phyloP scores from a whole-genome alignment of 2,113 vertebrate genomes.

The Dendrocopos noguchii region DNA sequence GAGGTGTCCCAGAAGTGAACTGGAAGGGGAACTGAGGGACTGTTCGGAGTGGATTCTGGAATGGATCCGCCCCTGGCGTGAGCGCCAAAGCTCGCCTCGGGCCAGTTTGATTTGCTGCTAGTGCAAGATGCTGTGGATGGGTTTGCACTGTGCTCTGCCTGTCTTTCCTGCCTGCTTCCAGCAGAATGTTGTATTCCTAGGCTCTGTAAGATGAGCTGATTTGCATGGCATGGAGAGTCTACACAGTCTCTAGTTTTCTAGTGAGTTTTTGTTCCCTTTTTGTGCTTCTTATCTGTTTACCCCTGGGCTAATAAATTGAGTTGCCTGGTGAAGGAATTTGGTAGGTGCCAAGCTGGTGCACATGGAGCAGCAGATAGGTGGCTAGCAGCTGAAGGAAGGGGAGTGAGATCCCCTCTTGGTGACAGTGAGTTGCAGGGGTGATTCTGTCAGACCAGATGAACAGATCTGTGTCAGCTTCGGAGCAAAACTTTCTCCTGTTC shows the following conservation, averaged over 20 bases:
- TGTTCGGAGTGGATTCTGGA: background rate
- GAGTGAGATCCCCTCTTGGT: background rate
- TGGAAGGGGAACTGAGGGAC: background rate
- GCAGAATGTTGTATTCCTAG: background rate
- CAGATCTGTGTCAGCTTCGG: rapidly evolving
- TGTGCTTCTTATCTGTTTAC: background rate
- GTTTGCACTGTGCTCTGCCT: background rate
- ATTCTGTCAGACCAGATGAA: background rate
- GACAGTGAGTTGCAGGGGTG: background rate
- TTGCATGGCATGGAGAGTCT: background rate
- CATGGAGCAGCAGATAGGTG: background rate
- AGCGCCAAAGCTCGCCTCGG: background rate
- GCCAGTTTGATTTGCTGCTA: background rate
- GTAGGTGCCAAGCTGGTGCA: background rate
- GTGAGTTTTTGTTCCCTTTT: background rate
- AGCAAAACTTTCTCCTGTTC: background rate
- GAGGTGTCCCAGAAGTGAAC: background rate
- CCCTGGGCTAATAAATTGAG: background rate
- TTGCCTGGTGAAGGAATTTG: background rate
- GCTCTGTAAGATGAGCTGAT: background rate
- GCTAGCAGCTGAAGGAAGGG: background rate
- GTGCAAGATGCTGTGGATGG: background rate
- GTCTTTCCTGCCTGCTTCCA: background rate
- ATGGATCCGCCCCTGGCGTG: background rate
- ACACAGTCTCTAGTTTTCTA: background rate